Percentiles rank a stretch among this genome's conserved stretches.
Conservation (phyloP, 2,888 invertebrate species). For the Omphaloscelis lunosa region DNA sequence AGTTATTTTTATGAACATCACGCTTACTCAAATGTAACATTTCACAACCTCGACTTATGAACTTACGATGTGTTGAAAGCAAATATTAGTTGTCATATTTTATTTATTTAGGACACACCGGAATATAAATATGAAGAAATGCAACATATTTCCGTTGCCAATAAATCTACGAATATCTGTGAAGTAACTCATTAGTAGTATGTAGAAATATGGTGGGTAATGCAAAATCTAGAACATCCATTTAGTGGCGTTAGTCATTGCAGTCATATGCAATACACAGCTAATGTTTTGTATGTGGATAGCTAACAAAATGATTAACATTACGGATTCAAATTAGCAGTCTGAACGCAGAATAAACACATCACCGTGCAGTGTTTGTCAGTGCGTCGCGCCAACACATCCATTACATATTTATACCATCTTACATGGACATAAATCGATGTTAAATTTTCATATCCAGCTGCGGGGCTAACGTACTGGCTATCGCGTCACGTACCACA, state of each 20-base stretch:
- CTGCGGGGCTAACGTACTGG: constrained; percentile 65
- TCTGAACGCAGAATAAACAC: constrained; percentile 67
- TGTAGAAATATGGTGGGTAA: constrained; percentile 14
- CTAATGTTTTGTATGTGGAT: constrained; percentile 49
- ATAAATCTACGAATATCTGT: constrained; percentile 47
- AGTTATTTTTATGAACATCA: constrained; percentile 73
- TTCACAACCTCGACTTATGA: constrained; percentile 46
- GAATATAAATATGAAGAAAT: constrained; percentile 51
- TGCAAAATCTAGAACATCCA: constrained; percentile 28
- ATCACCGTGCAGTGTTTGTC: constrained; percentile 62
- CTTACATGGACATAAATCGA: constrained; percentile 73
- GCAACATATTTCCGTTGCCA: constrained; percentile 35
- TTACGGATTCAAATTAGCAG: constrained; percentile 58
- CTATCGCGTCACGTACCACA: constrained; percentile 77
- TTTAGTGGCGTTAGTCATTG: constrained; percentile 54
- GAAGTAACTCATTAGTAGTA: constrained; percentile 38
- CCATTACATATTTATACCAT: constrained; percentile 76
- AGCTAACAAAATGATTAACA: constrained; percentile 57
- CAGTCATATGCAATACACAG: constrained; percentile 20
- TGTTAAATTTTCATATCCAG: constrained; percentile 76
- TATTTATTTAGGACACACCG: constrained; percentile 57
- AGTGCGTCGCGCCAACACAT: constrained; percentile 52
- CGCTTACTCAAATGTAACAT: constrained; percentile 54
- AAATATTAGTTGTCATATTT: constrained; percentile 64
- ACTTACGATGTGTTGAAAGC: constrained; percentile 56